Conservation (phyloP, 2,113 vertebrate genomes). For the Perognathus longimembris region DNA sequence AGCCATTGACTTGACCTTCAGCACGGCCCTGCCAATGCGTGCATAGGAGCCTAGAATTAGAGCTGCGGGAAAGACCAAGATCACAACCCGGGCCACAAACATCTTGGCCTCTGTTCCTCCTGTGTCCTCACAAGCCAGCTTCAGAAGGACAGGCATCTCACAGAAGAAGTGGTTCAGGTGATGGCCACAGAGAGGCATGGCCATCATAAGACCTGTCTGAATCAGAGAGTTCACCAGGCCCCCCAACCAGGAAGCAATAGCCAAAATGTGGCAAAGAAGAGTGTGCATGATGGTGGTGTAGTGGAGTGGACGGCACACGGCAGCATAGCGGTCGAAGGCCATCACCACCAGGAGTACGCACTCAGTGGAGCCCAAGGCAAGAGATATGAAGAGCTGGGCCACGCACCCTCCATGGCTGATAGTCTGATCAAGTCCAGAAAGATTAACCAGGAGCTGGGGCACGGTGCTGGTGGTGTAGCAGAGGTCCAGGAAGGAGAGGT, state of each 20-base stretch:
- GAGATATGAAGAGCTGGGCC: constrained; percentile 47
- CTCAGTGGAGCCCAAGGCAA: constrained; percentile 32
- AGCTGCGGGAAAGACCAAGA: constrained; percentile 40
- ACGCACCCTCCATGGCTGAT: constrained; percentile 43
- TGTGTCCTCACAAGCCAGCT: constrained; percentile 65
- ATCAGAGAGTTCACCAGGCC: constrained; percentile 61
- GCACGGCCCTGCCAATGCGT: constrained; percentile 7
- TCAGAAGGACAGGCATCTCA: constrained; percentile 67
- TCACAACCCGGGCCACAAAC: constrained; percentile 44
- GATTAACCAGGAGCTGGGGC: constrained; percentile 58
- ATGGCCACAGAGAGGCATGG: too few species aligned
- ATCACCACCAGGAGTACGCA: constrained; percentile 59
- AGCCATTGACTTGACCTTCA: constrained; percentile 54
- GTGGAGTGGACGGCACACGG: background rate
- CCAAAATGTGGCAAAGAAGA: constrained; percentile 35
- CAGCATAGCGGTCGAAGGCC: too few species aligned
- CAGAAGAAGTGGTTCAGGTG: background rate
- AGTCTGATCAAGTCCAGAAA: background rate
- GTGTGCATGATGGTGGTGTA: constrained; percentile 44
- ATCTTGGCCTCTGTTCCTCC: constrained; percentile 58
- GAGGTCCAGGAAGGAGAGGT: too few species aligned
- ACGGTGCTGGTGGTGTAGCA: too few species aligned
- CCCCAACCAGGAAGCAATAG: background rate
- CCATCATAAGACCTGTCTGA: background rate
- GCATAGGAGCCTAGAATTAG: constrained; percentile 67